These are phyloP conservation scores for Hormaphis cornu DNA, from an alignment of 1,140 invertebrate species.

Conservation along the genomic window DNA sequence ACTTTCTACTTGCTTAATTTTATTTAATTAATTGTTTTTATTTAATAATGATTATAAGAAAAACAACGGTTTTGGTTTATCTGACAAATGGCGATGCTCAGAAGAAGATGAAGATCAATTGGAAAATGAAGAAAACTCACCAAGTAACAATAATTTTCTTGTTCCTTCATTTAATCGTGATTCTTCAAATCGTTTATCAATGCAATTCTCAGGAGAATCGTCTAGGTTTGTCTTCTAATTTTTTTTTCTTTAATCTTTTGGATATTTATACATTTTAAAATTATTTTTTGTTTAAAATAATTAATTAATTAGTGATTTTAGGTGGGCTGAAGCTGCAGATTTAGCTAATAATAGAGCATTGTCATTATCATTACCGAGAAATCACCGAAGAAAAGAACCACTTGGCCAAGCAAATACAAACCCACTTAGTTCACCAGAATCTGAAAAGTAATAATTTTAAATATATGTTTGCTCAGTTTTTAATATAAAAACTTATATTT, in stretches of 20 bases:
- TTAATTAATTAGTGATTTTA: slow-evolving; percentile 43
- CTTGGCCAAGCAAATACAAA: slow-evolving; percentile 57
- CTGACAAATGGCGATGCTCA: slow-evolving; percentile 36
- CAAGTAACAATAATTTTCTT: neutral
- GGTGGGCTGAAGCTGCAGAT: slow-evolving; percentile 78
- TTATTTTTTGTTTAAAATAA: neutral
- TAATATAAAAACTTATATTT: neutral
- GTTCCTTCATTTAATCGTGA: slow-evolving; percentile 41
- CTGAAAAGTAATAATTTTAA: neutral
- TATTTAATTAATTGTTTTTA: neutral
- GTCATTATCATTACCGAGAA: slow-evolving; percentile 63
- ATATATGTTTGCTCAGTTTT: slow-evolving; percentile 17
- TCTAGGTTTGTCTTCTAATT: slow-evolving; percentile 44
- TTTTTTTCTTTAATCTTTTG: neutral
- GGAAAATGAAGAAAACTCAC: neutral
- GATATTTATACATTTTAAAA: neutral
- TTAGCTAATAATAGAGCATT: slow-evolving; percentile 43
- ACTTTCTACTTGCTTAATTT: too few species aligned
- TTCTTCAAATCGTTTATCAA: slow-evolving; percentile 73
- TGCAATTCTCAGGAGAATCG: slow-evolving; percentile 69
- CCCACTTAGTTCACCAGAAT: neutral
- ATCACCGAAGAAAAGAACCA: slow-evolving; percentile 67
- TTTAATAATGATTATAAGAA: slow-evolving; percentile 35
- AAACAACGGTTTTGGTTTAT: slow-evolving; percentile 30
- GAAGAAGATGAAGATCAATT: slow-evolving; percentile 35